These are phyloP conservation scores for Dendroctonus valens DNA, from an alignment of 1,140 invertebrate genomes.

Conservation along the genomic window DNA sequence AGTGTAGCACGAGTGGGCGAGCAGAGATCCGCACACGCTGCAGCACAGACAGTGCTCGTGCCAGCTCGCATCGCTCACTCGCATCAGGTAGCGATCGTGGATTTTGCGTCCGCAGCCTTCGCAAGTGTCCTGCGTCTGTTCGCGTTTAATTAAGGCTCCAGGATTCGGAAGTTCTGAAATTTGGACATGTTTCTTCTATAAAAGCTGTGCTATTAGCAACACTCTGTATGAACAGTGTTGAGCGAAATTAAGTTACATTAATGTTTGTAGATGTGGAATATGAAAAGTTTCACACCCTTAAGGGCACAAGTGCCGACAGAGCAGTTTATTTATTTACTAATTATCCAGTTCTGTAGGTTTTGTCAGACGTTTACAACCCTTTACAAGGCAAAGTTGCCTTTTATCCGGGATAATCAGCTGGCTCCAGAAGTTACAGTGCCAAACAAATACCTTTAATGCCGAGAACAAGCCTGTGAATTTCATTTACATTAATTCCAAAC, in stretches of 20 bases:
- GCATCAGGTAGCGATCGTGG: constrained; percentile 88
- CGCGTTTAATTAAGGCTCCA: constrained; percentile 57
- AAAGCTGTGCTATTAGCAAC: background rate
- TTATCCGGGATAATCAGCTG: background rate
- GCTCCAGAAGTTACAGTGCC: too few species aligned
- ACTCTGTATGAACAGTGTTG: background rate
- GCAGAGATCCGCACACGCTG: constrained; percentile 80
- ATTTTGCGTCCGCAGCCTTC: constrained; percentile 90
- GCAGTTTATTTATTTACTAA: too few species aligned
- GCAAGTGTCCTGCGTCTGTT: constrained; percentile 74
- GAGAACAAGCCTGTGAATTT: too few species aligned
- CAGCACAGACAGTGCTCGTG: constrained; percentile 93
- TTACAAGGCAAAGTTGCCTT: background rate
- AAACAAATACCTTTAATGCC: too few species aligned
- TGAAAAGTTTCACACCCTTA: background rate
- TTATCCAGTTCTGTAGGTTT: background rate
- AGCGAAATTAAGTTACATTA: background rate
- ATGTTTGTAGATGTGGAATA: background rate
- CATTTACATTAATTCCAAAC: too few species aligned
- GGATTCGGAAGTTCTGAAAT: constrained; percentile 27
- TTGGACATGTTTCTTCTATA: background rate
- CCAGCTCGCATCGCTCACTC: constrained; percentile 88
- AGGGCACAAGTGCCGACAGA: background rate
- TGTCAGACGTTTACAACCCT: background rate
- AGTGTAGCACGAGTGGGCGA: constrained; percentile 87